phyloP scores from a whole-genome alignment of 2,113 vertebrate species.

The Fregata magnificens region DNA sequence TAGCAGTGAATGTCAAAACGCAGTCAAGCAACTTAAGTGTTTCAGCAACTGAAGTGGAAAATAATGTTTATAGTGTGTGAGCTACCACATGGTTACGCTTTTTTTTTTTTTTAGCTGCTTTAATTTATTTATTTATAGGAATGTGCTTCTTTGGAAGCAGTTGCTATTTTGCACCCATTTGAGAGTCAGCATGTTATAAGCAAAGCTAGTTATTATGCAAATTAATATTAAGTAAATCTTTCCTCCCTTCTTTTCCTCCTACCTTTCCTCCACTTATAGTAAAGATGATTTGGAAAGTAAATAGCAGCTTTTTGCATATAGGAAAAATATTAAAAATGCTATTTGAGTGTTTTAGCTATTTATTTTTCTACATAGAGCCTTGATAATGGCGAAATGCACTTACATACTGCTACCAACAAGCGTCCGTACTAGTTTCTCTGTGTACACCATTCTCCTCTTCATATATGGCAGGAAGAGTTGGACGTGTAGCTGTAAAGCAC shows the following conservation, averaged over 20 bases:
- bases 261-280: background rate
- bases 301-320: background rate
- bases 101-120: background rate
- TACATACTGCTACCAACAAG: background rate
- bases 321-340: background rate
- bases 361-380: background rate
- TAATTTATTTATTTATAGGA: background rate
- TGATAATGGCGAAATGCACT: background rate
- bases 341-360: background rate
- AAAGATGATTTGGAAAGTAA: background rate
- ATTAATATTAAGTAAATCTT: background rate
- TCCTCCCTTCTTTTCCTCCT: background rate
- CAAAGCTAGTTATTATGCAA: background rate
- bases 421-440: background rate
- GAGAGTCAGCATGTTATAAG: background rate
- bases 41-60: background rate
- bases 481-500: background rate
- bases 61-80: background rate
- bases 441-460: background rate
- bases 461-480: accelerated
- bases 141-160: background rate
- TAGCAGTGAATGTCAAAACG: background rate
- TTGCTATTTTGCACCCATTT: background rate
- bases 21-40: background rate
- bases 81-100: background rate